Percentiles rank a stretch among this genome's conserved stretches.
These are phyloP conservation scores for Myocastor coypus DNA, from an alignment of 2,113 vertebrate species.

Conservation along the genomic window DNA sequence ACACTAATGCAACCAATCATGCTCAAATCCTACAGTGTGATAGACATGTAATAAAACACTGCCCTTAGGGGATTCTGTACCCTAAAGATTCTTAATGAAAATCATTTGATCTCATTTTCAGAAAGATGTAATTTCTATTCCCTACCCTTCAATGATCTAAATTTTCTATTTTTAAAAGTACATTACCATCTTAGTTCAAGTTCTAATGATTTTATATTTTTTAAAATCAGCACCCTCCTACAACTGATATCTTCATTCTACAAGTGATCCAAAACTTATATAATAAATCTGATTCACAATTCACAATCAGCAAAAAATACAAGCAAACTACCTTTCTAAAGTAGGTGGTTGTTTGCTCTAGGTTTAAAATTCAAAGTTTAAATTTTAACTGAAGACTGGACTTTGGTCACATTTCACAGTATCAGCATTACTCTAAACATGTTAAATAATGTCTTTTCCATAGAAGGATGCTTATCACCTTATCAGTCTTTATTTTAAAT, in stretches of 20 bases:
- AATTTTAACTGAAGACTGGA: slow-evolving; percentile 82
- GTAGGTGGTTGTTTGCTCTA: slow-evolving; percentile 61
- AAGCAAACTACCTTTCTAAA: slow-evolving; percentile 75
- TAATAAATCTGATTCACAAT: slow-evolving; percentile 75
- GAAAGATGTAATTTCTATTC: slow-evolving; percentile 55
- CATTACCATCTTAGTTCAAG: slow-evolving; percentile 72
- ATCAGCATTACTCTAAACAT: slow-evolving; percentile 78
- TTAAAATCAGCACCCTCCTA: slow-evolving; percentile 80
- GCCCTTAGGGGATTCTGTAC: background rate
- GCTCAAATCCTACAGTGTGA: background rate
- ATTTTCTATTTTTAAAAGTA: slow-evolving; percentile 75
- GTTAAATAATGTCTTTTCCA: slow-evolving; percentile 81
- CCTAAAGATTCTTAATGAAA: slow-evolving; percentile 57
- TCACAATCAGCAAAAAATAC: slow-evolving; percentile 75
- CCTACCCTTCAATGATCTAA: slow-evolving; percentile 57
- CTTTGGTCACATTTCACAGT: slow-evolving; percentile 82
- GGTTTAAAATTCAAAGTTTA: slow-evolving; percentile 81
- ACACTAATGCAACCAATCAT: background rate
- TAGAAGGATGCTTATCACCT: slow-evolving; percentile 79
- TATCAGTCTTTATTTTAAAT: slow-evolving; percentile 61
- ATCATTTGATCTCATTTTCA: slow-evolving; percentile 28
- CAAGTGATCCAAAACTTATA: slow-evolving; percentile 75
- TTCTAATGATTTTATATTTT: slow-evolving; percentile 72
- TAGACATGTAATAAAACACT: background rate
- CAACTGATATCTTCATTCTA: slow-evolving; percentile 69